Conservation (phyloP, 2,797 vertebrate genomes). For the Channa striata region DNA sequence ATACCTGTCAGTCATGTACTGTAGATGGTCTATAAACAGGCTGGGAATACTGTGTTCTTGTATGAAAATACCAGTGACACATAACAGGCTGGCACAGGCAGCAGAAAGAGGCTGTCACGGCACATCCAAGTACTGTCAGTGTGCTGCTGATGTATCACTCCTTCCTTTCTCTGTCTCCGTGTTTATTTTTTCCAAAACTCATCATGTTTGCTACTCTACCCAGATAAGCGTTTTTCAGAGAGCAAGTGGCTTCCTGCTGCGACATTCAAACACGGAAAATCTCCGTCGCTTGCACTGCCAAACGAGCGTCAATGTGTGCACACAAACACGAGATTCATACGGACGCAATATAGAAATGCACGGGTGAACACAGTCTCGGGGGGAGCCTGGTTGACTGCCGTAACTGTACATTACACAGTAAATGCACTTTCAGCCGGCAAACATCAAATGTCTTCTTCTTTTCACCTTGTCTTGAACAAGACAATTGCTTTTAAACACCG, state of each 20-base stretch:
- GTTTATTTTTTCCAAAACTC: not conserved
- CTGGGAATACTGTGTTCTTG: constrained; percentile 25
- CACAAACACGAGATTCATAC: constrained; percentile 16
- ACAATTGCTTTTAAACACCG: constrained; percentile 63
- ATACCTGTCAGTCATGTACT: not conserved
- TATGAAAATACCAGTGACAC: constrained; percentile 44
- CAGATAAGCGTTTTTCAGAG: constrained; percentile 59
- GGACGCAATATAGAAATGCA: not conserved
- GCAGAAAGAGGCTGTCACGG: constrained; percentile 35
- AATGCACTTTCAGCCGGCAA: constrained; percentile 82
- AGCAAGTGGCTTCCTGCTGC: constrained; percentile 54
- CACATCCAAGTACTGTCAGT: constrained; percentile 29
- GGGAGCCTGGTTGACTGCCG: constrained; percentile 59
- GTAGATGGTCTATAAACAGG: constrained; percentile 1
- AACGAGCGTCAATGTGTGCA: not conserved
- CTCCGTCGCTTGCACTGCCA: constrained; percentile 10
- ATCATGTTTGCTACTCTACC: constrained; percentile 27
- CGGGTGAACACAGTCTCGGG: not conserved
- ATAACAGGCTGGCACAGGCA: constrained; percentile 13
- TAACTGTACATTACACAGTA: constrained; percentile 77
- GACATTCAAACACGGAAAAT: constrained; percentile 35
- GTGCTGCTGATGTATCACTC: constrained; percentile 30
- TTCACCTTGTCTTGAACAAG: constrained; percentile 68
- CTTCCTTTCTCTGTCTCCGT: constrained; percentile 8
- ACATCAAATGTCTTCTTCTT: constrained; percentile 63